Percentiles rank a stretch among this genome's conserved stretches.
phyloP scores from a whole-genome alignment of 2,113 vertebrate genomes.

The Vidua chalybeata region DNA sequence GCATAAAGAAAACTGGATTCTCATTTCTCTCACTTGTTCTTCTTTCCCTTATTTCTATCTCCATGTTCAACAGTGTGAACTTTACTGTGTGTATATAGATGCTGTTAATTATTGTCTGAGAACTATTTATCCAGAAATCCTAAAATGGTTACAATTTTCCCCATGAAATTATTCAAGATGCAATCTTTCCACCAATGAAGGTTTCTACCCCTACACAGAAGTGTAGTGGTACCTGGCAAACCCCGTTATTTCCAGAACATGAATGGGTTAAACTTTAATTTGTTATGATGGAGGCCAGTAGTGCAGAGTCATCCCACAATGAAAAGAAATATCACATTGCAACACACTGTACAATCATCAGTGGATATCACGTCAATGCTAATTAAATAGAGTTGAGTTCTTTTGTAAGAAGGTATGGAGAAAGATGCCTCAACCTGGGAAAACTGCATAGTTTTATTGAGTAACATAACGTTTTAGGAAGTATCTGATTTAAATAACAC shows the following conservation, averaged over 20 bases:
- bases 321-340: slow-evolving; percentile 13
- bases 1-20: neutral
- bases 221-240: neutral
- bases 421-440: slow-evolving; percentile 38
- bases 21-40: neutral
- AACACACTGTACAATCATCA: neutral
- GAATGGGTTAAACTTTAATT: slow-evolving; percentile 6
- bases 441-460: neutral
- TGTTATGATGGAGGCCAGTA: neutral
- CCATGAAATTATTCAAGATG: neutral
- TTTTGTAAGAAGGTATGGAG: slow-evolving; percentile 12
- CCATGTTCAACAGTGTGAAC: neutral
- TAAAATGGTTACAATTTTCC: neutral
- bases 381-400: slow-evolving; percentile 4
- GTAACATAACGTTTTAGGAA: neutral
- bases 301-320: neutral
- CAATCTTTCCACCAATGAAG: neutral
- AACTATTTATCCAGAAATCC: neutral
- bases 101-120: neutral
- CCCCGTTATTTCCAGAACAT: neutral
- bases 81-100: neutral
- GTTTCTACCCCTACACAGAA: neutral
- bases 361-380: slow-evolving; percentile 20
- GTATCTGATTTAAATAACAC: neutral
- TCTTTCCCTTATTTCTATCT: neutral